Evolutionary conservation across 2,113 vertebrate species (phyloP).

Genomic region (Azemiops feae): DNA sequence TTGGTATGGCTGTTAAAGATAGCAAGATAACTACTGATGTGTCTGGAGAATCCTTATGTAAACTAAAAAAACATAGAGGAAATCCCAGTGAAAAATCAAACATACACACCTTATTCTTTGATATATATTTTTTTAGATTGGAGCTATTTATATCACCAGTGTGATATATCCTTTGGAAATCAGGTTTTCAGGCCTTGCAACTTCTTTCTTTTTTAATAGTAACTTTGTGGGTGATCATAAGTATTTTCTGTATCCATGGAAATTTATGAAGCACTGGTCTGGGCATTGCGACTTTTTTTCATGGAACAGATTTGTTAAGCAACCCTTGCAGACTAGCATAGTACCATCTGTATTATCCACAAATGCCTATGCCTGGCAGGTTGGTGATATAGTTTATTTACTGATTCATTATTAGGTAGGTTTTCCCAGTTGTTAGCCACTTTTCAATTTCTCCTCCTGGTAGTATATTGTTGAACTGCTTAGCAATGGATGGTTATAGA

Average conservation of each 20-base stretch:
- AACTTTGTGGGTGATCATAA: not conserved
- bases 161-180: slow-evolving; percentile 53
- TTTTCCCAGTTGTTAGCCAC: no score
- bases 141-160: slow-evolving; percentile 47
- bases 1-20: slow-evolving; percentile 40
- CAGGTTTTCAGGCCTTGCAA: slow-evolving; percentile 40
- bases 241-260: not conserved
- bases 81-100: not conserved
- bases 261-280: not conserved
- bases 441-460: no score
- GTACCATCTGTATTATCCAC: not conserved
- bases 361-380: not conserved
- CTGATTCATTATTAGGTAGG: no score
- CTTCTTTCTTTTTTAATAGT: not conserved
- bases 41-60: slow-evolving; percentile 41
- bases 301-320: slow-evolving; percentile 35
- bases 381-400: not conserved
- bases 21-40: slow-evolving; percentile 38
- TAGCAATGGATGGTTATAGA: no score
- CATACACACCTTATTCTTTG: slow-evolving; percentile 51
- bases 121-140: slow-evolving; percentile 60
- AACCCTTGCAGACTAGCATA: slow-evolving; percentile 27
- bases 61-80: slow-evolving; percentile 6
- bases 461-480: no score
- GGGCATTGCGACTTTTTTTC: slow-evolving; percentile 43